Evolutionary conservation across 2,888 invertebrate species (phyloP), one percentile per base, ranked within the genome.

Genomic region (Phyllotreta striolata): DNA sequence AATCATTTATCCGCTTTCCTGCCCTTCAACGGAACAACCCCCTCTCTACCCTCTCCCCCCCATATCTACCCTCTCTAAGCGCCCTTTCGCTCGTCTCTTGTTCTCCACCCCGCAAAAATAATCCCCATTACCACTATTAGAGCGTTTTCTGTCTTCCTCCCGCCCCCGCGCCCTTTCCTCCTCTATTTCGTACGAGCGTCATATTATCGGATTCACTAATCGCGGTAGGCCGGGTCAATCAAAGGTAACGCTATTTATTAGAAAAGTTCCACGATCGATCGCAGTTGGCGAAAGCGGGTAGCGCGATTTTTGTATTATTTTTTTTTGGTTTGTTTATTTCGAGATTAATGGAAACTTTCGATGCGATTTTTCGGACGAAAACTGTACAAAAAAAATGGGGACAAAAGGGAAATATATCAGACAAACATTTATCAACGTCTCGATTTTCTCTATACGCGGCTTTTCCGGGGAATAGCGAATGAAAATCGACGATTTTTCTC

Each of bases 111-210:
- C 74, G 69, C 73, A 72, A 74, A 74, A 74, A 73, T 75, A 75
- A 75, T 72, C 73, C 71, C 73, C 72, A 73, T 74, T 74, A 74
- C 73, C 65, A 69, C 72, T 70, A 74, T 73, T 73, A 71, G 72
- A 71, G 71, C 67, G 70, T 69, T 63, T 46, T 58, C 63, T 41
- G 38, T 47, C 55, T 63, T 60, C 43, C 35, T 64, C 64, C 40
- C 61, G 13, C 55, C 38, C 58, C n/a, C 38, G 43, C 41, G 10
- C 41, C 38, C 52, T 35, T 44, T 41, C 14, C n/a, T 49, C 12
- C 13, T 37, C 35, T 49, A 49, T 49, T 49, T 49, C 34, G 34
- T 49, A n/a, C 34, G 10, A 14, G 49, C 49, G 49, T 35, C 10
- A 34, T 34, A 34, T 37, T 37, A 49, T 35, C 49, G 34, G 49